phyloP scores from a whole-genome alignment of 2,797 vertebrate species.

The Cyclura pinguis region DNA sequence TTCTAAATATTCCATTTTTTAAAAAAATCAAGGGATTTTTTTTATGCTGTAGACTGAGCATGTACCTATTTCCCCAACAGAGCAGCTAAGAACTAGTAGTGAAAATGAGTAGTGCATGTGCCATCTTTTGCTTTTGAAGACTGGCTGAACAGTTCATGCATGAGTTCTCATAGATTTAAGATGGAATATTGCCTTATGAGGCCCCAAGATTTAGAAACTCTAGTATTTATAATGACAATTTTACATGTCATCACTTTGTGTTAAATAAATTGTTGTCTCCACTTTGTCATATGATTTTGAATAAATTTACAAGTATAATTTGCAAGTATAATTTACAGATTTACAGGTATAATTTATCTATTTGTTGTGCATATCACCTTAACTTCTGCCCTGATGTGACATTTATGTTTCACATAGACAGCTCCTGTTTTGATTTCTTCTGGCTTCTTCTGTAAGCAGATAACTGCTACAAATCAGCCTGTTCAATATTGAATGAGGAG shows the following conservation, averaged over 20 bases:
- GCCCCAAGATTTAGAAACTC: neutral
- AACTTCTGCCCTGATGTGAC: neutral
- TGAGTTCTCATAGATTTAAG: neutral
- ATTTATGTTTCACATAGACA: neutral
- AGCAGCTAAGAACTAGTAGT: neutral
- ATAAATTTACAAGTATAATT: neutral
- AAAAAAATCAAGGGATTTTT: neutral
- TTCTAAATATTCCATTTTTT: neutral
- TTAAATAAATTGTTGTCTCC: neutral
- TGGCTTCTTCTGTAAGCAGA: constrained; percentile 17
- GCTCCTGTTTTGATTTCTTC: constrained; percentile 18
- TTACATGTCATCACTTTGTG: neutral
- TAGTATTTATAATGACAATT: neutral
- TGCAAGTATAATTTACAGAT: neutral
- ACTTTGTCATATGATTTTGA: constrained; percentile 1
- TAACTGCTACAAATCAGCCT: constrained; percentile 40
- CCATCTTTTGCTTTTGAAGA: too few species aligned
- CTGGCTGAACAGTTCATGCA: too few species aligned
- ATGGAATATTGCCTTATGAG: neutral
- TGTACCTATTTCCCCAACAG: neutral
- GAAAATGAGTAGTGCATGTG: neutral
- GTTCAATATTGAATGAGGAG: constrained; percentile 44
- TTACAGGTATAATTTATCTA: neutral
- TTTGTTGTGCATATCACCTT: neutral
- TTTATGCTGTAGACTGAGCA: neutral